A percentile compares a stretch with the other conserved stretches of the same genome.
phyloP scores from a whole-genome alignment of 2,113 vertebrate species.

The Vidua macroura region DNA sequence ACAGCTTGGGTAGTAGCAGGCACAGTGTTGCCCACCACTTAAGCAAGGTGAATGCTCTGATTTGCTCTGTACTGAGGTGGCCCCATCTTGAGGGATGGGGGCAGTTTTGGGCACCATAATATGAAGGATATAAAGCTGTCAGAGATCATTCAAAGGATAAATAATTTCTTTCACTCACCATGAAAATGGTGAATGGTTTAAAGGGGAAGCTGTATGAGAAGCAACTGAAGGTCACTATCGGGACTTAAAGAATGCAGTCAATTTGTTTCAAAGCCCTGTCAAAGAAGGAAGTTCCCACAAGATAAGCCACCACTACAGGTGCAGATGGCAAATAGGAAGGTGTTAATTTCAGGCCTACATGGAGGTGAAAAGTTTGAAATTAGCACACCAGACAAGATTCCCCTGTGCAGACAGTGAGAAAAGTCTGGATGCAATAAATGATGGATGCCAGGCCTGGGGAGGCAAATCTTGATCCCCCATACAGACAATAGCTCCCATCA shows the following conservation, averaged over 20 bases:
- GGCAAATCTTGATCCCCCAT: background rate
- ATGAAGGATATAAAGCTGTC: background rate
- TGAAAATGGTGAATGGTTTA: background rate
- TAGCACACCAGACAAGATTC: background rate
- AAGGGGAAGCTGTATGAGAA: background rate
- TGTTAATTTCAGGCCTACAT: background rate
- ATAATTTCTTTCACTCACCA: no score
- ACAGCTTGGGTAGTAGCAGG: background rate
- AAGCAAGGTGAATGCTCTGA: background rate
- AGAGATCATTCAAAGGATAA: no score
- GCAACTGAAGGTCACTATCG: no score
- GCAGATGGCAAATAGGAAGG: background rate
- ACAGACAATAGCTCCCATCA: background rate
- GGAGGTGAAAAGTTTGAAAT: background rate
- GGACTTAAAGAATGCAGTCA: no score
- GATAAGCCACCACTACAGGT: background rate
- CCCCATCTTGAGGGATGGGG: background rate
- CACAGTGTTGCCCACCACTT: fast-evolving
- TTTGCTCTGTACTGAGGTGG: background rate
- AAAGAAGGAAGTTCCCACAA: background rate
- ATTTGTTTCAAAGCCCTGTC: background rate
- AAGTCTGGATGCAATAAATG: background rate
- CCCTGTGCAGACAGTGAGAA: background rate
- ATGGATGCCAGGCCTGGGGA: background rate
- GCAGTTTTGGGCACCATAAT: background rate